These are phyloP conservation scores for Patella pellucida DNA, from an alignment of 2,888 invertebrate species.

Conservation along the genomic window DNA sequence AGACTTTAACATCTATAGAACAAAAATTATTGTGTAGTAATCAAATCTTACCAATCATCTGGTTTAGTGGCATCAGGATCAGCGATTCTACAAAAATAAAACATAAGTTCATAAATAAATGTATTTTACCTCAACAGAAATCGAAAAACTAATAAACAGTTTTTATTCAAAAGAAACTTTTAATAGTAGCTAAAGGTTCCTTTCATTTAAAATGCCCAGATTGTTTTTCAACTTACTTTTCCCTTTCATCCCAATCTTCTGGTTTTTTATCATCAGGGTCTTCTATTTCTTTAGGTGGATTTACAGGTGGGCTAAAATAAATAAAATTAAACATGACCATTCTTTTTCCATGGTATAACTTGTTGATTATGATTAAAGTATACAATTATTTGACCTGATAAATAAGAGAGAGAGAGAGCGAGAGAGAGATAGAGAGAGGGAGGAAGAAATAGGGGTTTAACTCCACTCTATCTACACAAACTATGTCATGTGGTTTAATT, in stretches of 20 bases:
- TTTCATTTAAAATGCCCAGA: not conserved
- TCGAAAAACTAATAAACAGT: not conserved
- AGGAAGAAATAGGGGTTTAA: too few species aligned
- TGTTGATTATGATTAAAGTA: too few species aligned
- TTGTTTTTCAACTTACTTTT: slow-evolving; percentile 74
- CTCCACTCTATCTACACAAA: too few species aligned
- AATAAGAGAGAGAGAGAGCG: too few species aligned
- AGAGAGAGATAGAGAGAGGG: too few species aligned
- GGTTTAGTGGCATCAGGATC: slow-evolving; percentile 92
- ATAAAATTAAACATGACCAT: slow-evolving; percentile 11
- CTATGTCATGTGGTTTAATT: too few species aligned
- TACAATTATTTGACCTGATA: too few species aligned
- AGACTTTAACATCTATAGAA: too few species aligned
- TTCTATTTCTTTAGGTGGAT: slow-evolving; percentile 93
- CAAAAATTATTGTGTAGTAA: not conserved
- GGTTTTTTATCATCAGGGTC: slow-evolving; percentile 88
- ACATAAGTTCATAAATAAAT: not conserved
- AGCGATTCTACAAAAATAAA: slow-evolving; percentile 76
- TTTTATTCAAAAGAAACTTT: not conserved
- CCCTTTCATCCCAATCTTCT: slow-evolving; percentile 95
- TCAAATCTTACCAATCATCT: slow-evolving; percentile 81
- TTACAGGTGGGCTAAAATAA: slow-evolving; percentile 82
- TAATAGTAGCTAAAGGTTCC: not conserved
- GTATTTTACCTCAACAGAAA: too few species aligned
- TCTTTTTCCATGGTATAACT: too few species aligned